These are phyloP conservation scores for Virgularia gustaviana DNA, from an alignment of 92 coral and sea anemone genomes.

Conservation along the genomic window DNA sequence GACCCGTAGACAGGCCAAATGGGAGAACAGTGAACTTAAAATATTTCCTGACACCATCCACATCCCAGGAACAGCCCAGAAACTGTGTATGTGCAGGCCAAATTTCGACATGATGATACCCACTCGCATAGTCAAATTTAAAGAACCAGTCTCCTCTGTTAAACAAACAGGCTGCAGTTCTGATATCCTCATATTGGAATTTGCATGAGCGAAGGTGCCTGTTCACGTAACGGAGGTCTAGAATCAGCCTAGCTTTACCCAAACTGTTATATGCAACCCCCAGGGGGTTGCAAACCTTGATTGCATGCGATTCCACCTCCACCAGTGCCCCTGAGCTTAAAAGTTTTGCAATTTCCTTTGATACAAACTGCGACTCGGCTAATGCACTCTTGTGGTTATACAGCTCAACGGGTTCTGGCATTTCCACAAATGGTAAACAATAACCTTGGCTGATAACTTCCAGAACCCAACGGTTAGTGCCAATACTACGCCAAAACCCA, in stretches of 20 bases:
- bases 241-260: slow-evolving; percentile 41
- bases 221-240: slow-evolving; percentile 52
- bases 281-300: slow-evolving; percentile 42
- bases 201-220: slow-evolving; percentile 36
- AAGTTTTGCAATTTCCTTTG: slow-evolving; percentile 41
- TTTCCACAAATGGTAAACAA: slow-evolving; percentile 48
- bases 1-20: slow-evolving; percentile 32
- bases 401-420: not conserved
- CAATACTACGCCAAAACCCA: slow-evolving; percentile 51
- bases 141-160: slow-evolving; percentile 50
- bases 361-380: slow-evolving; percentile 45
- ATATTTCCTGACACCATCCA: not conserved
- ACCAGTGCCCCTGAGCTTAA: slow-evolving; percentile 47
- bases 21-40: slow-evolving; percentile 28
- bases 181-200: slow-evolving; percentile 54
- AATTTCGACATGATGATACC: slow-evolving; percentile 53
- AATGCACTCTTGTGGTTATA: slow-evolving; percentile 34
- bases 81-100: slow-evolving; percentile 36
- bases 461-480: slow-evolving; percentile 49
- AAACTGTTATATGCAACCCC: slow-evolving; percentile 38
- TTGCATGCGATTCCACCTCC: slow-evolving; percentile 28
- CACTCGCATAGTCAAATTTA: slow-evolving; percentile 16
- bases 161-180: slow-evolving; percentile 45
- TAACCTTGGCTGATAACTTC: slow-evolving; percentile 42
- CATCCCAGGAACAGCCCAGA: slow-evolving; percentile 49